Percentiles rank a stretch among this genome's conserved stretches.
phyloP scores from a whole-genome alignment of 2,888 invertebrate species.

The Strigamia transsilvanica region DNA sequence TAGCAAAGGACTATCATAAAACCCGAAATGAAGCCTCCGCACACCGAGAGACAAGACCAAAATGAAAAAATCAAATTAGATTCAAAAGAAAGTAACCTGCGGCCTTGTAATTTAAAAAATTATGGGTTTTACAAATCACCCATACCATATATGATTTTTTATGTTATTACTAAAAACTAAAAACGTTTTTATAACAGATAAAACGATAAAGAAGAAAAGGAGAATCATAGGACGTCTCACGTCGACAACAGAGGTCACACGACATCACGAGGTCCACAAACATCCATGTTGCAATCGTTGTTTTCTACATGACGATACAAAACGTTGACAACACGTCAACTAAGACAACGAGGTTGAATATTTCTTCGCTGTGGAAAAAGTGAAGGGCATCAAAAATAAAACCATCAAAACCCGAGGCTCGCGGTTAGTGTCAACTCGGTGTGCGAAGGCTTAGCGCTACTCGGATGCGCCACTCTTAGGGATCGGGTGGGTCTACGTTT shows the following conservation, averaged over 20 bases:
- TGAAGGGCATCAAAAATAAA: conserved; percentile 34
- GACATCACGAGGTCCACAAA: conserved; percentile 50
- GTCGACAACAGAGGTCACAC: conserved; percentile 52
- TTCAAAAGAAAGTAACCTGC: not conserved
- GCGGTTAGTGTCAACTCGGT: conserved; percentile 48
- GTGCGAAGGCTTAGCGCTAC: conserved; percentile 30
- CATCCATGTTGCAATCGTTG: conserved; percentile 53
- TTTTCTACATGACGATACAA: conserved; percentile 53
- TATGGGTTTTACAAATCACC: conserved; percentile 11
- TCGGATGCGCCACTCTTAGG: conserved; percentile 43
- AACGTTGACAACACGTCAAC: conserved; percentile 53
- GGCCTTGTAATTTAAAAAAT: conserved; percentile 13
- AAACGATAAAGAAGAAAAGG: conserved; percentile 35
- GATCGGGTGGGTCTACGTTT: conserved; percentile 44
- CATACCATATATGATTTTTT: conserved; percentile 7
- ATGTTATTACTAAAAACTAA: not conserved
- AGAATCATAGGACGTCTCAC: conserved; percentile 52
- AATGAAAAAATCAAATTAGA: not conserved
- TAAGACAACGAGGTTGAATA: conserved; percentile 50
- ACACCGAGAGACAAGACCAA: conserved; percentile 45
- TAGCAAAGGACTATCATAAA: conserved; percentile 53
- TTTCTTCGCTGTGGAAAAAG: conserved; percentile 44
- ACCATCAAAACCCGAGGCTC: conserved; percentile 51
- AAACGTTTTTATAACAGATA: conserved; percentile 4
- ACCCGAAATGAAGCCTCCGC: not conserved